Base-by-base conservation (phyloP, 2,888 invertebrate genomes). In the Lycia hirtaria region DNA sequence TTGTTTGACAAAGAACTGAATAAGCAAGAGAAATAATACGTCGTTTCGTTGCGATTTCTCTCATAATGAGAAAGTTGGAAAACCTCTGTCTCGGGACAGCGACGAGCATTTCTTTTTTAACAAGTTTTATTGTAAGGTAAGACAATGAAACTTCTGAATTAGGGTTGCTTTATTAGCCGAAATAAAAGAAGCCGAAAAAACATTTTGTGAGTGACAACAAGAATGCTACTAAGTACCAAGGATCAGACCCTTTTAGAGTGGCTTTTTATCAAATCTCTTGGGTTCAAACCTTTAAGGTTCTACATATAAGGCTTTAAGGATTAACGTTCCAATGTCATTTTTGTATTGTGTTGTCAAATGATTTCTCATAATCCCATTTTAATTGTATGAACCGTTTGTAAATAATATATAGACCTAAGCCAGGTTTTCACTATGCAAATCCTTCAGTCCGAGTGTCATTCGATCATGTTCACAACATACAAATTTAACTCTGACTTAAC, bases 61-160 rank as follows among this genome's bases (percentile, higher is more conserved):
- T 56, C 49, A 56, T 62, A 66, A 64, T 62, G 62, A 64, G 54
- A 64, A 64, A 66, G 60, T 64, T 66, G 56, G 60, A 56, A 65
- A 64, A 62, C 64, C 56, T 64, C 62, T 64, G 62, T 64, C 60
- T 62, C 58, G 60, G 57, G 66, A 62, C 37, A 52, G 60, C 58
- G 49, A 60, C 57, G 41, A 60, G 57, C 56, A 48, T 60, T 58
- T 48, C 48, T 53, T 53, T 76, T 69, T 58, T 56, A 67, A 64
- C 66, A 69, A 67, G 66, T 65, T 65, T 67, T 65, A 68, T 57
- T 68, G 64, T 56, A 62, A 58, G 66, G 70, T 70, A 68, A 71
- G 67, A 66, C 71, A 76, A 71, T 74, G 73, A 74, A 77, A 76
- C 73, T 75, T 76, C 64, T 67, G 68, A 75, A 74, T 75, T 73